A percentile compares a stretch with the other conserved stretches of the same genome.
phyloP scores from a whole-genome alignment of 2,113 vertebrate genomes.

The Colaptes auratus region DNA sequence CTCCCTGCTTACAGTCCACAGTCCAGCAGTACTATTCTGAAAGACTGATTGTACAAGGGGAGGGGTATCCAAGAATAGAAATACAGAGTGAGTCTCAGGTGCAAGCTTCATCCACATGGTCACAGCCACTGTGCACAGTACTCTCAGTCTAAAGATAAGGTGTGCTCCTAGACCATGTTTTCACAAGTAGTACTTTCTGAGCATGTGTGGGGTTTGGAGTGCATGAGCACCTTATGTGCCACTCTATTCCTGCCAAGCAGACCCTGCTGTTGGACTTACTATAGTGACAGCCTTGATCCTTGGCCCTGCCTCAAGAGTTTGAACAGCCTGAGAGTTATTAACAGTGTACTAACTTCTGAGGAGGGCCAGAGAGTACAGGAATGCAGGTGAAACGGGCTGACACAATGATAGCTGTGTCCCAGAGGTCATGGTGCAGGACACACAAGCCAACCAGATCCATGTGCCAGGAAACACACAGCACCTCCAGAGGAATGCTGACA shows the following conservation, averaged over 20 bases:
- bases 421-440: neutral
- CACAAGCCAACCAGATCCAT: neutral
- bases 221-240: fast-evolving
- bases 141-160: neutral
- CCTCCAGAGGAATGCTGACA: neutral
- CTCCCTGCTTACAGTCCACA: neutral
- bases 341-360: neutral
- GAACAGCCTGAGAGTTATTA: neutral
- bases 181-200: neutral
- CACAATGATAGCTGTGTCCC: fast-evolving
- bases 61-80: neutral
- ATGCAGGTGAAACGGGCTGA: neutral
- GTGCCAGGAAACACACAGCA: neutral
- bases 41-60: neutral
- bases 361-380: neutral
- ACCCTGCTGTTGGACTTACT: neutral
- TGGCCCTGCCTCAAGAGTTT: neutral
- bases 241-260: neutral
- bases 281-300: neutral
- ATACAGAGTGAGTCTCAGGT: neutral
- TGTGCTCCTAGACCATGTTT: neutral
- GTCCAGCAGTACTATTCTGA: neutral
- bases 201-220: neutral
- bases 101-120: neutral
- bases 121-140: neutral